phyloP scores from a whole-genome alignment of 2,888 invertebrate species.

The Drepana falcataria region DNA sequence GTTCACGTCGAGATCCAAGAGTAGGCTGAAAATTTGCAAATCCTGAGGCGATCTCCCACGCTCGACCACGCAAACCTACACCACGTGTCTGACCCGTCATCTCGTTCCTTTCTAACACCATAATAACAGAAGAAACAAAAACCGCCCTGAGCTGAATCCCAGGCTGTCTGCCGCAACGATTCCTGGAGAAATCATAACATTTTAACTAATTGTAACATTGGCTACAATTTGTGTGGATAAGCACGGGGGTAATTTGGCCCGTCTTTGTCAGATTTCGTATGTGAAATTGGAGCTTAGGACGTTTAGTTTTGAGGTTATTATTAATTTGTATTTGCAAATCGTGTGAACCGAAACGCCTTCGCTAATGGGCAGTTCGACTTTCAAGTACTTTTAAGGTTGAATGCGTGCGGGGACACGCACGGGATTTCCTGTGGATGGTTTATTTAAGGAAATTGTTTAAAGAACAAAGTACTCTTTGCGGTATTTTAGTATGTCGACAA shows the following conservation, averaged over 20 bases:
- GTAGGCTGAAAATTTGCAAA: constrained; percentile 10
- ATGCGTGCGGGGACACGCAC: background rate
- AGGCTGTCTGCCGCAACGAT: constrained; percentile 41
- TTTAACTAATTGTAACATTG: constrained; percentile 22
- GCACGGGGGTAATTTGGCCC: constrained; percentile 16
- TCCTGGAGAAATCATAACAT: constrained; percentile 26
- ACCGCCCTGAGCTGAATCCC: constrained; percentile 49
- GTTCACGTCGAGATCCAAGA: too few relatives aligned
- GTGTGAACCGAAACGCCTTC: background rate
- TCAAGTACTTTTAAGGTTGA: background rate
- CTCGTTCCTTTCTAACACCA: constrained; percentile 35
- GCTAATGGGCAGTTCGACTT: background rate
- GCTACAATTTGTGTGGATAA: constrained; percentile 26
- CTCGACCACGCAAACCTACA: constrained; percentile 32
- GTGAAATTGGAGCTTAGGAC: background rate
- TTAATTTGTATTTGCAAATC: background rate
- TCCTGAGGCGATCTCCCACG: constrained; percentile 60
- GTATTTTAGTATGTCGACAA: background rate
- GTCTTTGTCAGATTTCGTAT: constrained; percentile 14
- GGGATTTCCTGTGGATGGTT: background rate
- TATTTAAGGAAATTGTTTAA: too few relatives aligned
- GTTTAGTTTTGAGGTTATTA: background rate
- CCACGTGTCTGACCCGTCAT: constrained; percentile 30
- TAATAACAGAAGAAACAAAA: constrained; percentile 32
- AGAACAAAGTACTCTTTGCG: background rate